Evolutionary conservation across 2,797 vertebrate genomes (phyloP).

Genomic region (Megalops cyprinoides): DNA sequence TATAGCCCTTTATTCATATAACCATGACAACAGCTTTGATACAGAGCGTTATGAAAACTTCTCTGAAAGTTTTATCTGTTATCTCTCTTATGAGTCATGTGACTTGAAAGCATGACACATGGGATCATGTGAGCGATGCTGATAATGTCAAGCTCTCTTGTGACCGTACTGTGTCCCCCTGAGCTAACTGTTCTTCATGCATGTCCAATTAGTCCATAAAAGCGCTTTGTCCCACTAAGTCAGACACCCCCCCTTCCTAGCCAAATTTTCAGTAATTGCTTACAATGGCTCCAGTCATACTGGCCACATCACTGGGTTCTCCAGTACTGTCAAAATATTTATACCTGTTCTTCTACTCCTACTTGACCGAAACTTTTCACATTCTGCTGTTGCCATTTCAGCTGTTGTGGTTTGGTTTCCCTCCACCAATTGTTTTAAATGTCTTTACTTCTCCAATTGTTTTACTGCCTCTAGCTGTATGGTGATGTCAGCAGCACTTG

Average conservation of each 20-base stretch:
- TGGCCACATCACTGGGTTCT: neutral
- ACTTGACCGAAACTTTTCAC: neutral
- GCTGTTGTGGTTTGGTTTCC: neutral
- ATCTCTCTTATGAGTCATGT: neutral
- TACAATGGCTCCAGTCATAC: constrained; percentile 12
- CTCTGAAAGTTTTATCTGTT: neutral
- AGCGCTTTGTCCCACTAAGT: neutral
- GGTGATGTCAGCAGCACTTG: too few relatives aligned
- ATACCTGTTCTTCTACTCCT: neutral
- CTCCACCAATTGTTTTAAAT: neutral
- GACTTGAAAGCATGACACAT: constrained; percentile 9
- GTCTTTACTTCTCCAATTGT: too few relatives aligned
- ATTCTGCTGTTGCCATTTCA: neutral
- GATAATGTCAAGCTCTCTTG: neutral
- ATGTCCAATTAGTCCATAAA: constrained; percentile 20
- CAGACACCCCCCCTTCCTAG: neutral
- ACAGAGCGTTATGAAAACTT: neutral
- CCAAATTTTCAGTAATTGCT: neutral
- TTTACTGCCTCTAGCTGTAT: too few relatives aligned
- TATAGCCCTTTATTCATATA: too few relatives aligned
- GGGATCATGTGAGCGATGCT: neutral
- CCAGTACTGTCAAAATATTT: constrained; percentile 1
- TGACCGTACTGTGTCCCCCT: neutral
- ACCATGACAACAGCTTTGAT: neutral
- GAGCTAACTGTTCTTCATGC: constrained; percentile 11